phyloP scores from a whole-genome alignment of 1,140 invertebrate genomes.

The Steinernema khuongi region DNA sequence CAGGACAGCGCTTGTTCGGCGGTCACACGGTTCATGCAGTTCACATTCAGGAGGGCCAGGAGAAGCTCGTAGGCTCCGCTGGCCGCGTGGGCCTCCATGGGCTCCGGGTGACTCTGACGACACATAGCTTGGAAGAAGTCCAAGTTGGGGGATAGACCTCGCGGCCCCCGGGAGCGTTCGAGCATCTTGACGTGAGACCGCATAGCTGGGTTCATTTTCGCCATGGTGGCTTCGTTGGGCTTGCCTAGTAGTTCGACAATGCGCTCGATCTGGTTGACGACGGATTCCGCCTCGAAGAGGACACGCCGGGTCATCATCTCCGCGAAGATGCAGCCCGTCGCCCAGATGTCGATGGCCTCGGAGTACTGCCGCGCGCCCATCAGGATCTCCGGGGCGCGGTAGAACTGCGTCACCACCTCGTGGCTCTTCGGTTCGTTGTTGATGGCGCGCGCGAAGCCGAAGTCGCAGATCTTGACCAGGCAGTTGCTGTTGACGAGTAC shows the following conservation, averaged over 20 bases:
- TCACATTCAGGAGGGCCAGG: slow-evolving; percentile 92
- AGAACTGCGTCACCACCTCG: slow-evolving; percentile 82
- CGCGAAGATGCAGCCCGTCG: slow-evolving; percentile 96
- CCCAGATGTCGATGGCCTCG: slow-evolving; percentile 93
- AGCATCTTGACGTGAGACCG: slow-evolving; percentile 74
- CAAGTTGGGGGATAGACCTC: no score
- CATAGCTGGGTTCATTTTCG: slow-evolving; percentile 88
- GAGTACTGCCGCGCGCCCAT: slow-evolving; percentile 62
- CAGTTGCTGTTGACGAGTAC: slow-evolving; percentile 96
- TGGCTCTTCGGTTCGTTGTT: slow-evolving; percentile 89
- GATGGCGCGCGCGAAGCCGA: slow-evolving; percentile 16
- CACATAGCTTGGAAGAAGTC: slow-evolving; percentile 76
- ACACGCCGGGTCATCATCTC: slow-evolving; percentile 88
- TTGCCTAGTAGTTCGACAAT: slow-evolving; percentile 94
- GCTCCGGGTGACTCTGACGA: slow-evolving; percentile 82
- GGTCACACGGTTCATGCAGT: slow-evolving; percentile 72
- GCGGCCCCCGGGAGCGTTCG: slow-evolving; percentile 67
- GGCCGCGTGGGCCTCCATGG: slow-evolving; percentile 61
- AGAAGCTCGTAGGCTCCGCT: slow-evolving; percentile 87
- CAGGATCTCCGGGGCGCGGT: slow-evolving; percentile 67
- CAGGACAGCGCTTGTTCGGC: slow-evolving; percentile 87
- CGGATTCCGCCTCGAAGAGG: slow-evolving; percentile 72
- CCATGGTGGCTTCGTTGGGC: slow-evolving; percentile 86
- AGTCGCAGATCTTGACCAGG: slow-evolving; percentile 74
- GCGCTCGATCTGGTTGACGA: slow-evolving; percentile 3